These are phyloP conservation scores for Mellilla xanthometata DNA, from an alignment of 2,888 invertebrate species.

Conservation along the genomic window DNA sequence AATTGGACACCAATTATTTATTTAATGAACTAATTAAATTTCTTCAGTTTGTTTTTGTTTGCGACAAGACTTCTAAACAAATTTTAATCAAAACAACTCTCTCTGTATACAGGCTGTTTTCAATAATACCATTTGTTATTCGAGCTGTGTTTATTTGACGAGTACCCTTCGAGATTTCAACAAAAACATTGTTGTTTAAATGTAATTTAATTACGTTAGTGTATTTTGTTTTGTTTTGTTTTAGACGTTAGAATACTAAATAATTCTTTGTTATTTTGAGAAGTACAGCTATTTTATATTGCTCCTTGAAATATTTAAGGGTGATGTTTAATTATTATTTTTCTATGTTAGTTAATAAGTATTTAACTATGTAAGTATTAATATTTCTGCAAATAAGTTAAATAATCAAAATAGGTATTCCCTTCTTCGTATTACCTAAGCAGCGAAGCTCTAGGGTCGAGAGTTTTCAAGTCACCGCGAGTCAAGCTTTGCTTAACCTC, in stretches of 20 bases:
- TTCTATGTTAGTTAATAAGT: too few species aligned
- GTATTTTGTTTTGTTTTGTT: not conserved
- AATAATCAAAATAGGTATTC: too few species aligned
- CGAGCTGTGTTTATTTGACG: conserved; percentile 14
- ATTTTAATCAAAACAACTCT: conserved; percentile 24
- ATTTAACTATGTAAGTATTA: too few species aligned
- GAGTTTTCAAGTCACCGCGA: too few species aligned
- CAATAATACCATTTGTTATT: conserved; percentile 16
- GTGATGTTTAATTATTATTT: too few species aligned
- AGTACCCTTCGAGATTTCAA: conserved; percentile 8
- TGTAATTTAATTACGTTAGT: conserved; percentile 1
- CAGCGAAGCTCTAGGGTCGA: too few species aligned
- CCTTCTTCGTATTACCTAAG: too few species aligned
- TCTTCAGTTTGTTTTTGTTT: conserved; percentile 24
- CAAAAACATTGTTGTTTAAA: conserved; percentile 8
- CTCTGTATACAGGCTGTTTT: conserved; percentile 7
- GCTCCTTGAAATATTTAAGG: too few species aligned
- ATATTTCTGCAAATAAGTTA: too few species aligned
- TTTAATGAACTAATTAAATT: conserved; percentile 21
- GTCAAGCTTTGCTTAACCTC: too few species aligned
- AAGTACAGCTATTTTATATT: too few species aligned
- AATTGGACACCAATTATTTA: conserved; percentile 7
- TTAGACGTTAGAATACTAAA: not conserved
- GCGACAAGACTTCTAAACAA: conserved; percentile 20
- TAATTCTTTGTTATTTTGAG: too few species aligned